Evolutionary conservation across 2,113 vertebrate genomes (phyloP), one percentile per base, ranked within the genome.

Genomic region (Notechis scutatus): DNA sequence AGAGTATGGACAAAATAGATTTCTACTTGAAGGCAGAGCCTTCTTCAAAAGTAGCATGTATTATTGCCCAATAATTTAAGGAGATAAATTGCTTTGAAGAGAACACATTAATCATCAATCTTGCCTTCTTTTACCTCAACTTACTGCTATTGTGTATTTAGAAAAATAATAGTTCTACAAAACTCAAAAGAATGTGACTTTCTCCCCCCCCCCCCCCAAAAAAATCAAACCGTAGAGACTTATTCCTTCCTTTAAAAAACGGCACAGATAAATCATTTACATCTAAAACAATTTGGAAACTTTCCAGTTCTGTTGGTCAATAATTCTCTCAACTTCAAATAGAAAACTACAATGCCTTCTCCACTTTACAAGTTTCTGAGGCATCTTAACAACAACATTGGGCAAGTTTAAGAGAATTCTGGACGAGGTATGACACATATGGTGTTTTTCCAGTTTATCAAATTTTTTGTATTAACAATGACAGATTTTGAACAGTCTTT

Each of bases 271-370:
- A 96, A 94, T 96, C 94, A 94, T 95, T 97, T 95, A 86, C 93
- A 92, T 91, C 90, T 95, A 94, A 94, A 95, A 96, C 52, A 94
- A 94, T 89, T 88, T 96, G 96, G 95, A 95, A 96, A 64, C 54
- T 94, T 55, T 93, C 94, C 93, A 94, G 24, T 91, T 92, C 85
- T 95, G 12, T 90, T 96, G 96, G 96, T 96, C 95, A 97, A 92
- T 96, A 96, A 91, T 54, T 91, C 81, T 91, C 59, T 92, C 87
- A 61, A 88, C 92, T 95, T 95, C 94, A 93, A 92, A 86, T 23
- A 74, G 91, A 61, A 52, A 91, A 5, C 85, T 92, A 87, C 90
- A 39, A 86, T 94, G 42, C 29, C 26, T 93, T 45, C 88, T 45
- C 54, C 29, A 93, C 89, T 91, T 95, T 90, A 47, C 91, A 93